phyloP scores from a whole-genome alignment of 2,888 invertebrate species.

The Epicampocera succincta region DNA sequence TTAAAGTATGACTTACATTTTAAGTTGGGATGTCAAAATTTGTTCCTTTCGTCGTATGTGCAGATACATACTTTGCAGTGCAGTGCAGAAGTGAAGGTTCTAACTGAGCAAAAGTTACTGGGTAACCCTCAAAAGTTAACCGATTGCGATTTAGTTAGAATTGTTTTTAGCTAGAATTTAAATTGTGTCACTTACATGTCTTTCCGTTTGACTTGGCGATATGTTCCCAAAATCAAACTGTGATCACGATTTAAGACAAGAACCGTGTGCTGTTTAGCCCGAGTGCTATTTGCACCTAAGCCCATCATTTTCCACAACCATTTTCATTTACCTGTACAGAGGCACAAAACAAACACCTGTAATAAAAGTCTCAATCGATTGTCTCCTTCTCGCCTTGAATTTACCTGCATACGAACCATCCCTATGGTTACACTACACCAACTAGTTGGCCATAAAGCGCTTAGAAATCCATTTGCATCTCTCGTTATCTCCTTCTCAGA shows the following conservation, averaged over 20 bases:
- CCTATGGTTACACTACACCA: slow-evolving; percentile 54
- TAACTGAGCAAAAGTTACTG: too few relatives aligned
- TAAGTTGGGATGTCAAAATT: too few relatives aligned
- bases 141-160: too few relatives aligned
- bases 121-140: too few relatives aligned
- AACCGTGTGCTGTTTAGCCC: slow-evolving; percentile 1
- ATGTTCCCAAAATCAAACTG: not conserved
- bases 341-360: slow-evolving; percentile 51
- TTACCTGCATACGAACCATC: slow-evolving; percentile 35
- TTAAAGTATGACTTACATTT: too few relatives aligned
- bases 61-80: too few relatives aligned
- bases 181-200: too few relatives aligned
- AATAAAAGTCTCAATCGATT: not conserved
- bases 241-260: slow-evolving; percentile 35
- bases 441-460: slow-evolving; percentile 13
- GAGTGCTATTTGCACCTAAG: not conserved
- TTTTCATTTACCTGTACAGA: slow-evolving; percentile 33
- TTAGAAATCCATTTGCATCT: slow-evolving; percentile 10
- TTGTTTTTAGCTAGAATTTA: too few relatives aligned
- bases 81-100: too few relatives aligned
- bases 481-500: slow-evolving; percentile 51
- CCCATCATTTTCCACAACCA: slow-evolving; percentile 18
- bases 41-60: too few relatives aligned
- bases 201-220: too few relatives aligned
- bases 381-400: slow-evolving; percentile 20